Conservation (phyloP, 30 jellyfish, hydroid and myxozoan genomes). For the Turritopsis dohrnii region DNA sequence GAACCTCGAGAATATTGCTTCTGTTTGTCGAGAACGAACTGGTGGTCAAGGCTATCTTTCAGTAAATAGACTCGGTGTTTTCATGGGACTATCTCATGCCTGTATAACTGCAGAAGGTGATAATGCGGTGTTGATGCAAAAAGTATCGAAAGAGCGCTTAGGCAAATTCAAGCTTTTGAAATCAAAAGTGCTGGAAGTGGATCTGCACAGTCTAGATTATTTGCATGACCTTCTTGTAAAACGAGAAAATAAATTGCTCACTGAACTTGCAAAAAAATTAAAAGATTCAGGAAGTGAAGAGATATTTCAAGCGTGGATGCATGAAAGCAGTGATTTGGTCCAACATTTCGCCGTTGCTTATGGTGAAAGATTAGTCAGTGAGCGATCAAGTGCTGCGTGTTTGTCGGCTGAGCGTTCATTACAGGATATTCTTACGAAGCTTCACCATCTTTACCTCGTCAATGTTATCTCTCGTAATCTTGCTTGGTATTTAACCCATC, state of each 20-base stretch:
- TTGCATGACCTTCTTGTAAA: conserved; percentile 65
- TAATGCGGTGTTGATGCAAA: conserved; percentile 84
- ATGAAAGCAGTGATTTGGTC: conserved; percentile 73
- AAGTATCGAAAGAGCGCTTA: conserved; percentile 82
- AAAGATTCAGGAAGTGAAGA: conserved; percentile 63
- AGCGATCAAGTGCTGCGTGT: conserved; percentile 42
- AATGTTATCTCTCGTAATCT: conserved; percentile 53
- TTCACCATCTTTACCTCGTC: conserved; percentile 51
- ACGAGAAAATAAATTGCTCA: conserved; percentile 63
- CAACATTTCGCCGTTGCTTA: conserved; percentile 69
- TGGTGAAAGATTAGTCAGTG: conserved; percentile 80
- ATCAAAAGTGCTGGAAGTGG: conserved; percentile 49
- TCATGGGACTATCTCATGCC: conserved; percentile 77
- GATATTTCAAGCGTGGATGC: conserved; percentile 79
- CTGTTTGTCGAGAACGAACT: conserved; percentile 79
- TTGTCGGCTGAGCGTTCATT: conserved; percentile 60
- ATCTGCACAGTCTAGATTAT: conserved; percentile 41
- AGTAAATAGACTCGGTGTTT: conserved; percentile 72
- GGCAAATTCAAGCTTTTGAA: conserved; percentile 49
- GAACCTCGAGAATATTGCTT: conserved; percentile 84
- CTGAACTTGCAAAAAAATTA: conserved; percentile 59
- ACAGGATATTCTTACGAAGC: conserved; percentile 40
- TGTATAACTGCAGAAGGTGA: conserved; percentile 95
- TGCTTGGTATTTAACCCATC: conserved; percentile 67
- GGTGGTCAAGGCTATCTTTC: conserved; percentile 95